Base-by-base conservation (phyloP, 2,888 invertebrate species). In the Cephus nigrinus region DNA sequence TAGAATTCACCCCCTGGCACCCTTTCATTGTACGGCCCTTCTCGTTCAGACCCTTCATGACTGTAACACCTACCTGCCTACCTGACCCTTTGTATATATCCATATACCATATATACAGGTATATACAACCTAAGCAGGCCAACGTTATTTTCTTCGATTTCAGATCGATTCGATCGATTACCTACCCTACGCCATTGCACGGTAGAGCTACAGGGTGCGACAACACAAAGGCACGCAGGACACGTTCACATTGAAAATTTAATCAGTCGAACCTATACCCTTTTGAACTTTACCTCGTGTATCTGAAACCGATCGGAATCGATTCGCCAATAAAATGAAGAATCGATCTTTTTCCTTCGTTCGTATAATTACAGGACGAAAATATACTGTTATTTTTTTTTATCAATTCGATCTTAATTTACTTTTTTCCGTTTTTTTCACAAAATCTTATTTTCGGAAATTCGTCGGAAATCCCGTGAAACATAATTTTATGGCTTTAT, bases 81-180 rank as follows among this genome's bases (percentile, higher is more conserved):
- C 40, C 40, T 40, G 40, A 1, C 40, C 1, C 4, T 76, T 74
- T 76, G 31, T 76, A 73, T 35, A 76, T 69, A 76, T 15, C 31
- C 4, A 12, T 36, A 36, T 36, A 12, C 15, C 1, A 12, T 23
- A 23, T 40, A 40, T 40, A 40, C 0, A 12, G 4, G 15, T 15
- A 40, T 40, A 40, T 11, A 11, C 35, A 55, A 23, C 74, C 40
- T 31, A 71, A 69, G 40, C 71, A 71, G 55, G 33, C 30, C 77
- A 77, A 71, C 75, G 75, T 75, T 77, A 75, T 77, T 75, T n/a
- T 32, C 36, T 71, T 33, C 71, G 40, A 75, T 77, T 75, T 75
- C 34, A 75, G 74, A 74, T 75, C 71, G 71, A 33, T 23, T 31
- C 75, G 75, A 77, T 75, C 77, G 77, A 77, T 77, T 75, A 75